Percentiles rank a stretch among this genome's conserved stretches.
These are phyloP conservation scores for Sitta carolinensis DNA, from an alignment of 2,797 vertebrate species.

Conservation along the genomic window DNA sequence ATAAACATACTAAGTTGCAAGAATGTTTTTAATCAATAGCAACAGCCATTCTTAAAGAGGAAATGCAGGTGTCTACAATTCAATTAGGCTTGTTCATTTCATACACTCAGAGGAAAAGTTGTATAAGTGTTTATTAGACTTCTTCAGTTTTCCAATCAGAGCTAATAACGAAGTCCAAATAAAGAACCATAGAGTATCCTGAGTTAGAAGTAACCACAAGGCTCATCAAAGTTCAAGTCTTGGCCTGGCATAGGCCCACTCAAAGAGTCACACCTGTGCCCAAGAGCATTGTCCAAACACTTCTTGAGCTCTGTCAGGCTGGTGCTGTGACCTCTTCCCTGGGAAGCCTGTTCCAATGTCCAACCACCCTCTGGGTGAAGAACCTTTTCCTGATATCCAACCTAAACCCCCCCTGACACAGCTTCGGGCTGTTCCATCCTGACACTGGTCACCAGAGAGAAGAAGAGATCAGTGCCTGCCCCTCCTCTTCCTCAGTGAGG, in stretches of 20 bases:
- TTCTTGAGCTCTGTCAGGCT: neutral
- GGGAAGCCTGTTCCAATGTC: neutral
- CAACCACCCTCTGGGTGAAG: fast-evolving
- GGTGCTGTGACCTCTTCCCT: neutral
- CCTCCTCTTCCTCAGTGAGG: neutral
- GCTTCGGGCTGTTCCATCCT: neutral
- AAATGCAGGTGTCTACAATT: neutral
- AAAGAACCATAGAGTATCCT: neutral
- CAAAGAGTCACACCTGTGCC: fast-evolving
- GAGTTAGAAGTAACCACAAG: neutral
- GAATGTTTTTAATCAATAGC: neutral
- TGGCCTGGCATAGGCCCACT: fast-evolving
- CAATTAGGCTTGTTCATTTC: neutral
- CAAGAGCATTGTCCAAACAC: neutral
- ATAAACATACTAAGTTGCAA: neutral
- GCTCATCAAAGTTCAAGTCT: neutral
- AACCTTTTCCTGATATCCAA: neutral
- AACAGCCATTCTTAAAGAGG: neutral
- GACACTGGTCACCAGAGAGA: neutral
- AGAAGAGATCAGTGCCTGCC: neutral
- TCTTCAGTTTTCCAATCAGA: neutral
- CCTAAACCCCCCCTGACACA: neutral
- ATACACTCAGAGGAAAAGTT: neutral
- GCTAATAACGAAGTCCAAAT: neutral
- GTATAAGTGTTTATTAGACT: neutral